These are phyloP conservation scores for Tanytarsus gracilentus DNA, from an alignment of 2,888 invertebrate genomes.

Conservation along the genomic window DNA sequence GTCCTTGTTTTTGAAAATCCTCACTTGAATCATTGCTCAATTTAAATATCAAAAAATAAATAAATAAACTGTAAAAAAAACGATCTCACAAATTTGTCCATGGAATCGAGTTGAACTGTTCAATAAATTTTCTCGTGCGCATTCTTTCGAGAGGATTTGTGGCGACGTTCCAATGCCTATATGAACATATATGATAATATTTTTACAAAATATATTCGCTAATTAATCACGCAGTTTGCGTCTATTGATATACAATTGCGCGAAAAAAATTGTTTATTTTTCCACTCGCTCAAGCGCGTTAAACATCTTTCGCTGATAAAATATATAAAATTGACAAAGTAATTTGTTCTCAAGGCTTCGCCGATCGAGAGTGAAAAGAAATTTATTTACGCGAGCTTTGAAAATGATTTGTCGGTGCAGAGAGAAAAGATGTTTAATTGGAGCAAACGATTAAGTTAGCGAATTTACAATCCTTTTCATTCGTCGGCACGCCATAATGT, in stretches of 20 bases:
- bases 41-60: background rate
- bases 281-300: background rate
- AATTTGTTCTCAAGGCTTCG: background rate
- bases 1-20: slow-evolving; percentile 1
- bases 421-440: slow-evolving; percentile 7
- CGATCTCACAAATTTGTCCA: background rate
- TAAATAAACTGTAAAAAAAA: background rate
- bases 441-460: slow-evolving; percentile 12
- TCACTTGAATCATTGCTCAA: no score
- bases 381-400: background rate
- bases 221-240: no score
- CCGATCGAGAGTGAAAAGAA: background rate
- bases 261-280: no score
- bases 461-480: background rate
- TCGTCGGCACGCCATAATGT: slow-evolving; percentile 1
- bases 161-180: background rate
- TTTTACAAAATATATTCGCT: no score
- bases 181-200: no score
- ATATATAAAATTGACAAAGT: background rate
- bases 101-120: background rate
- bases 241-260: no score
- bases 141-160: background rate
- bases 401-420: background rate
- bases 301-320: background rate
- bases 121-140: background rate